Evolutionary conservation across 2,797 vertebrate genomes (phyloP).

Genomic region (Tamandua tetradactyla): DNA sequence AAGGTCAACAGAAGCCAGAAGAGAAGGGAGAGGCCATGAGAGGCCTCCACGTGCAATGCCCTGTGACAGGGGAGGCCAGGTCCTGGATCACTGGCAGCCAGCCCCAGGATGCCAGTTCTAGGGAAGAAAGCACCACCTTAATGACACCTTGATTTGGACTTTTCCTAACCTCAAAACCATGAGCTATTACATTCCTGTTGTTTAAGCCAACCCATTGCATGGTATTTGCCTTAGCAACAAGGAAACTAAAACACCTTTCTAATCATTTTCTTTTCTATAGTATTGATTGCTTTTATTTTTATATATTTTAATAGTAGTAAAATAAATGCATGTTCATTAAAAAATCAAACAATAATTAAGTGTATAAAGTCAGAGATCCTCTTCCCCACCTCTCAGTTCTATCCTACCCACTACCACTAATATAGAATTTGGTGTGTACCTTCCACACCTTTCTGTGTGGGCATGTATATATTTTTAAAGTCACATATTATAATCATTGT

Average conservation of each 20-base stretch:
- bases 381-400: not conserved
- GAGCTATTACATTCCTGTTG: too few relatives aligned
- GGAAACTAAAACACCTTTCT: not conserved
- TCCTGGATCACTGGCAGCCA: too few relatives aligned
- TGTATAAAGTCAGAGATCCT: constrained; percentile 11
- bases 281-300: not conserved
- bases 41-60: too few relatives aligned
- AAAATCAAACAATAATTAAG: not conserved
- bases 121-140: too few relatives aligned
- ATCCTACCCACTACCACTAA: not conserved
- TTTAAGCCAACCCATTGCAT: too few relatives aligned
- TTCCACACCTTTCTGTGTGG: not conserved
- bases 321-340: not conserved
- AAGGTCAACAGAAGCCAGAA: too few relatives aligned
- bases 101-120: too few relatives aligned
- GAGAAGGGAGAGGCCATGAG: too few relatives aligned
- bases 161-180: too few relatives aligned
- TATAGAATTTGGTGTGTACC: fast-evolving
- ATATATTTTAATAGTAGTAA: not conserved
- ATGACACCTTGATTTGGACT: too few relatives aligned
- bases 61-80: too few relatives aligned
- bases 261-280: not conserved
- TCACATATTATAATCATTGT: not conserved
- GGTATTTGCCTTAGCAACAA: too few relatives aligned
- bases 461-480: constrained; percentile 39